Base-by-base conservation (phyloP, 2,888 invertebrate genomes). In the Mamestra brassicae region DNA sequence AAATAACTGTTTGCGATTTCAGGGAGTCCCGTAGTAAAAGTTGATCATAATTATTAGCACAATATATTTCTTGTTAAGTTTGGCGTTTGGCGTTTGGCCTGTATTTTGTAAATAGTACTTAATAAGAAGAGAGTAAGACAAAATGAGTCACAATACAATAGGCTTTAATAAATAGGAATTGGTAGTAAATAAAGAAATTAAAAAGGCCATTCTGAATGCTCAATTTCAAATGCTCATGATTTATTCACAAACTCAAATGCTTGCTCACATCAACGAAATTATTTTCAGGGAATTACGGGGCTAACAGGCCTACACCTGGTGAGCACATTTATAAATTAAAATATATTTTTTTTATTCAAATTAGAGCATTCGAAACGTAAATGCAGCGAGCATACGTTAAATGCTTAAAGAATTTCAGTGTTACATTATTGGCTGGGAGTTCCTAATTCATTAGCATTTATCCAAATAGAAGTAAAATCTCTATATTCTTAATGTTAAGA, bases 231-330 rank as follows among this genome's bases (percentile, higher is more conserved):
- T 63, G n/a, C 38, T n/a, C 3, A 11, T 60, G 47, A 13, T 55
- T 5, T 42, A 3, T 61, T 45, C 36, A 79, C 54, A 36, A 58
- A n/a, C 13, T 0, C 13, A 47, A 17, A 45, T 13, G 55, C n/a
- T 50, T 47, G 47, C n/a, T 72, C 42, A 55, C 50, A n/a, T 11
- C 3, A 4, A 45, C 71, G 1, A 52, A 65, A 61, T 62, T 80
- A 0, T 74, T 80, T 78, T 80, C 80, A 78, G 80, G 74, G 1
- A 8, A 55, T 36, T 61, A 7, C n/a, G 77, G 80, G 26, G 26
- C 4, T 34, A 61, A 61, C 50, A 79, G 42, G 10, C 80, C 80
- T 36, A 34, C 60, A 65, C 55, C 64, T 26, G 80, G 80, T 73
- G 64, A 77, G 77, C 73, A 55, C 11, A 36, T 34, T 62, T 5